Base-by-base conservation (phyloP, 1,140 invertebrate genomes). In the Heliconius hewitsoni region DNA sequence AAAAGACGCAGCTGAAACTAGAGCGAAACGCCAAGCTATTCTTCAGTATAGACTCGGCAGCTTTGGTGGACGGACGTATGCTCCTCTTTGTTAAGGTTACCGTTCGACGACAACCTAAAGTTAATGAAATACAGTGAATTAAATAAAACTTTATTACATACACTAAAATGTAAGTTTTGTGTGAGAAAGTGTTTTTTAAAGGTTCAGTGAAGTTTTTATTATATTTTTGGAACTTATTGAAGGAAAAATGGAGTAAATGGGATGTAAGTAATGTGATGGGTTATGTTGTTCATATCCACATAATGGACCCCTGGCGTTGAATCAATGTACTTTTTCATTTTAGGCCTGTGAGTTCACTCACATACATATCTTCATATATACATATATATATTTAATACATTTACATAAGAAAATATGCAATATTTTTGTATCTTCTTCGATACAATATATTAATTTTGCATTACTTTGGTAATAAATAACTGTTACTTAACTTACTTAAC, bases 241-340 rank as follows among this genome's bases (percentile, higher is more conserved):
- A 71, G 37, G 74, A 70, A 76, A 76, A 66, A 19, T 75, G 57
- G 1, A 27, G 23, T 71, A 46, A 70, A 50, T 76, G 39, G 60
- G 30, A 60, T 39, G 27, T 70, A 70, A 76, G 46, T 77, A 78
- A 57, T 73, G 11, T 73, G 19, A 79, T 82, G 78, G 72, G 60
- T 82, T 57, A 57, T 81, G 81, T 86, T 82, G 87, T 85, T 88
- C 79, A 71, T 78, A 19, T 71, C n/a, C 18, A 55, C 16, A 19
- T 75, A n/a, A 39, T 66, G 23, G 23, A 88, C 85, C 85, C 84
- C 23, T 80, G 83, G 72, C 83, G 82, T 83, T 86, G 83, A 73
- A 46, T 71, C 57, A 73, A 71, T 66, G 73, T 78, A 52, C 37
- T 73, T 73, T 55, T 39, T 77, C 39, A n/a, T n/a, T 60, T 74